Percentiles rank a stretch among this genome's conserved stretches.
phyloP scores from a whole-genome alignment of 1,140 invertebrate species.

The Artemia franciscana region DNA sequence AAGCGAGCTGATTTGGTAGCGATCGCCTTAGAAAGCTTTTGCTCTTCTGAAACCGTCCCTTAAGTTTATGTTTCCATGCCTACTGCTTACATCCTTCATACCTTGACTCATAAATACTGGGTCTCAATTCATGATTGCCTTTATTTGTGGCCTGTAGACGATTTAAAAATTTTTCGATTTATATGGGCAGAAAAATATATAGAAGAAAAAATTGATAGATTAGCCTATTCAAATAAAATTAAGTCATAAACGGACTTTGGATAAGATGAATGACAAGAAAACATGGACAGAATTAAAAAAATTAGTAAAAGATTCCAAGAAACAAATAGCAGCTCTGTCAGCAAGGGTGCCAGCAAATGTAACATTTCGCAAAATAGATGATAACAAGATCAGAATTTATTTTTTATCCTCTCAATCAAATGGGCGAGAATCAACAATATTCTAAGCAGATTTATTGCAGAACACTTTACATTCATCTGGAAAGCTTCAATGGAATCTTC shows the following conservation, averaged over 20 bases:
- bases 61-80: not conserved
- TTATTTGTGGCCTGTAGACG: slow-evolving; percentile 44
- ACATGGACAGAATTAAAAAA: slow-evolving; percentile 23
- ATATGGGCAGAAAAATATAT: no score
- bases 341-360: no score
- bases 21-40: slow-evolving; percentile 18
- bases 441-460: no score
- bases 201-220: no score
- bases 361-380: no score
- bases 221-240: no score
- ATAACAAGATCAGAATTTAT: no score
- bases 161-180: slow-evolving; percentile 37
- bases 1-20: slow-evolving; percentile 39
- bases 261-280: slow-evolving; percentile 65
- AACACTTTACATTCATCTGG: no score
- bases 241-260: slow-evolving; percentile 74
- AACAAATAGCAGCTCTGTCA: not conserved
- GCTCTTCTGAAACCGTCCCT: not conserved
- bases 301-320: not conserved
- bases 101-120: not conserved
- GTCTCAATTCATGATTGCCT: slow-evolving; percentile 50
- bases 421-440: no score
- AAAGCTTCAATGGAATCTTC: no score
- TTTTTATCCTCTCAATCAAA: no score
- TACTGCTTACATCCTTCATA: slow-evolving; percentile 1